These are phyloP conservation scores for Nyctalus aviator DNA, from an alignment of 2,797 vertebrate genomes.

Conservation along the genomic window DNA sequence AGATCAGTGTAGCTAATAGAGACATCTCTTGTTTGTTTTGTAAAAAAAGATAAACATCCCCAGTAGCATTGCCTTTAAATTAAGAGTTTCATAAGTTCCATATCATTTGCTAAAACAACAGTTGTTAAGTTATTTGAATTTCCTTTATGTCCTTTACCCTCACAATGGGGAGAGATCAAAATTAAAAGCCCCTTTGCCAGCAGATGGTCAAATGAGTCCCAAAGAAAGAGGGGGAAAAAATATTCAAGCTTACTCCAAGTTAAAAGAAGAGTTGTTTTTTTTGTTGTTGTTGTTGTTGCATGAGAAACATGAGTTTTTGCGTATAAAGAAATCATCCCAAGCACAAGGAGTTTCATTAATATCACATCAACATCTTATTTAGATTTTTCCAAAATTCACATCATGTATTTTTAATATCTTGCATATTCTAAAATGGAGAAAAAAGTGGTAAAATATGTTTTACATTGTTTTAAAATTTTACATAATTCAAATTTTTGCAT, in stretches of 20 bases:
- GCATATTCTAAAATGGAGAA: background rate
- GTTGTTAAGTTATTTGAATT: background rate
- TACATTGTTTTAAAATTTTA: background rate
- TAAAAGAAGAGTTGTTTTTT: background rate
- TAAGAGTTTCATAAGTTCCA: background rate
- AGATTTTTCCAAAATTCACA: background rate
- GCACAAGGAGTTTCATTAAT: background rate
- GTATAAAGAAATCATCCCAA: background rate
- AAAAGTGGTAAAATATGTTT: background rate
- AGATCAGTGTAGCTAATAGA: background rate
- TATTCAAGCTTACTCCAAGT: background rate
- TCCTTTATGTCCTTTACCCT: background rate
- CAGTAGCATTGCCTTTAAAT: background rate
- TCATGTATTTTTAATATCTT: background rate
- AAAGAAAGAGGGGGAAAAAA: background rate
- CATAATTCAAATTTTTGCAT: background rate
- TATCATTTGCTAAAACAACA: background rate
- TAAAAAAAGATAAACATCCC: background rate
- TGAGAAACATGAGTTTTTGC: background rate
- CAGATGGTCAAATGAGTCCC: background rate
- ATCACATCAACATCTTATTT: background rate
- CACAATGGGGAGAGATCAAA: background rate
- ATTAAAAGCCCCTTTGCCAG: background rate
- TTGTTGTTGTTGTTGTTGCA: background rate
- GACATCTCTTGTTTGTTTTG: background rate